Evolutionary conservation across 2,888 invertebrate species (phyloP).

Genomic region (Acholoe squamosa): DNA sequence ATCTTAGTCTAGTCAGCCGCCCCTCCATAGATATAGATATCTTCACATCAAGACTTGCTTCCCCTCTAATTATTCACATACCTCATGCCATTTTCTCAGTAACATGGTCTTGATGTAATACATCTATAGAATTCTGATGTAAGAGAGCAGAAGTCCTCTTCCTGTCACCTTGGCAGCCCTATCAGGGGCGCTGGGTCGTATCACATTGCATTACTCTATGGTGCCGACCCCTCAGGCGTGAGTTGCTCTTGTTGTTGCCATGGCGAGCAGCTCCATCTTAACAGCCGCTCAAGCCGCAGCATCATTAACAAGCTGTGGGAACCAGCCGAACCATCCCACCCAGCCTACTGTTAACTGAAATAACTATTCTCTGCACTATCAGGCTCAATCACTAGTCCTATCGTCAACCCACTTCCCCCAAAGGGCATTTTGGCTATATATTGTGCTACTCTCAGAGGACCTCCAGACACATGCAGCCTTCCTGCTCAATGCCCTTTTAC

Average conservation of each 20-base stretch:
- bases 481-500: too few relatives aligned
- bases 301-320: background rate
- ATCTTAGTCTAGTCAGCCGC: too few relatives aligned
- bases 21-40: too few relatives aligned
- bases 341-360: background rate
- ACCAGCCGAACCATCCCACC: background rate
- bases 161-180: background rate
- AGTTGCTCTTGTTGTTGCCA: conserved; percentile 6
- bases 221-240: background rate
- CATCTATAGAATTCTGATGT: background rate
- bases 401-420: too few relatives aligned
- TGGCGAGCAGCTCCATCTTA: background rate
- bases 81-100: too few relatives aligned
- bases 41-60: too few relatives aligned
- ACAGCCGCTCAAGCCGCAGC: background rate
- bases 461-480: too few relatives aligned
- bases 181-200: background rate
- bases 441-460: too few relatives aligned
- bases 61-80: too few relatives aligned
- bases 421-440: too few relatives aligned
- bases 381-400: too few relatives aligned
- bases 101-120: background rate
- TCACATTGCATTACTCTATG: background rate
- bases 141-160: background rate
- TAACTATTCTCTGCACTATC: background rate